Percentiles rank a stretch among this genome's conserved stretches.
Conservation (phyloP, 1,140 invertebrate genomes). For the Xylocopa sonorina region DNA sequence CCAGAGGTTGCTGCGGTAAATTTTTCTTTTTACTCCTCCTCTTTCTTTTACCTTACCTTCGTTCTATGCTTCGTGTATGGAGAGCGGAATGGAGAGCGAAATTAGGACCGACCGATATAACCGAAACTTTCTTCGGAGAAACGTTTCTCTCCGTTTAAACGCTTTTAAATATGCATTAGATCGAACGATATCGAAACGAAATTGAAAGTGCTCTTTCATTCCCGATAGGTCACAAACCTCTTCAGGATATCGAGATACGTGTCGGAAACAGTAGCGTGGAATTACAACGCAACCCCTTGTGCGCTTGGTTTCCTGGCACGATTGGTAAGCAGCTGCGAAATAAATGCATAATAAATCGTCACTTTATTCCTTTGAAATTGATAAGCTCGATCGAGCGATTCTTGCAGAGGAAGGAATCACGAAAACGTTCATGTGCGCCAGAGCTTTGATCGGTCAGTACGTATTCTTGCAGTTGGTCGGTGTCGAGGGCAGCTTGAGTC, state of each 20-base stretch:
- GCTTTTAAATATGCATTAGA: not conserved
- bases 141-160: not conserved
- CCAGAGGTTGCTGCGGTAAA: conserved; percentile 91
- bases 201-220: not conserved
- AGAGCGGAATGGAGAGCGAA: not conserved
- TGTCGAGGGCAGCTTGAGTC: conserved; percentile 92
- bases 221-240: conserved; percentile 89
- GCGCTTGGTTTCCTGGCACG: conserved; percentile 96
- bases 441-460: conserved; percentile 91
- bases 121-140: conserved; percentile 1
- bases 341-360: conserved; percentile 6
- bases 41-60: not conserved
- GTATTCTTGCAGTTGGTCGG: conserved; percentile 95
- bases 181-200: not conserved
- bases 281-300: conserved; percentile 93
- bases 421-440: conserved; percentile 93
- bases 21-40: not conserved
- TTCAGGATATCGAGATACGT: conserved; percentile 94
- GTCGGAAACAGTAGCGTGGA: conserved; percentile 94
- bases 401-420: conserved; percentile 93
- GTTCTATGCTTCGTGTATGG: not conserved
- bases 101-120: too few species aligned
- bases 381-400: conserved; percentile 16
- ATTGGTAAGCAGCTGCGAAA: conserved; percentile 85
- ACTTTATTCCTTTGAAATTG: not conserved